Conservation (phyloP, 1,140 invertebrate genomes). For the Choristoneura fumiferana region DNA sequence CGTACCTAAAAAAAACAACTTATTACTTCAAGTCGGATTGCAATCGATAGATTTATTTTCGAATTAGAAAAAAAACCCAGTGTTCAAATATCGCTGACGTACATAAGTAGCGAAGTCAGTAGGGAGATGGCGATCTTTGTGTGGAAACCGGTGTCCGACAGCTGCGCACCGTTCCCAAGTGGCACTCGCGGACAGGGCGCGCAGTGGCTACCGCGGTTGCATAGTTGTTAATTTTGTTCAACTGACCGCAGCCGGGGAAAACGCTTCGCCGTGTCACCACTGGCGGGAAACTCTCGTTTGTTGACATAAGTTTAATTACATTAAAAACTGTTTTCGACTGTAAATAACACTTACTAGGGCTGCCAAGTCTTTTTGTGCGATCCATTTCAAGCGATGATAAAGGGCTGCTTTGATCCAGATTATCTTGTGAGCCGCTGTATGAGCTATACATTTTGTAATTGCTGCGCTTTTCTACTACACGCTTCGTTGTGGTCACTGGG, state of each 20-base stretch:
- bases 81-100: no score
- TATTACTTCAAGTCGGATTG: no score
- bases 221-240: constrained; percentile 8
- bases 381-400: constrained; percentile 61
- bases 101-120: no score
- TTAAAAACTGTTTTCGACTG: no score
- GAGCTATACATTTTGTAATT: constrained; percentile 73
- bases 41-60: no score
- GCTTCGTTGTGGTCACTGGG: constrained; percentile 69
- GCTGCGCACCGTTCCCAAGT: no score
- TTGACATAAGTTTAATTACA: no score
- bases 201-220: constrained; percentile 2
- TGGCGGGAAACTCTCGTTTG: no score
- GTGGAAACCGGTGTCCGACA: no score
- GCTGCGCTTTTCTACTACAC: constrained; percentile 59
- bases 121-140: no score
- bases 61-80: no score
- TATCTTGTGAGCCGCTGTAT: constrained; percentile 65
- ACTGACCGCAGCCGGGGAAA: background rate
- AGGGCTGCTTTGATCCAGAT: constrained; percentile 61
- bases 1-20: constrained; percentile 53
- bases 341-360: constrained; percentile 51
- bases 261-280: no score
- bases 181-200: background rate
- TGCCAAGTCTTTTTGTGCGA: constrained; percentile 61